phyloP scores from a whole-genome alignment of 2,113 vertebrate genomes.

The Oreochromis aureus region DNA sequence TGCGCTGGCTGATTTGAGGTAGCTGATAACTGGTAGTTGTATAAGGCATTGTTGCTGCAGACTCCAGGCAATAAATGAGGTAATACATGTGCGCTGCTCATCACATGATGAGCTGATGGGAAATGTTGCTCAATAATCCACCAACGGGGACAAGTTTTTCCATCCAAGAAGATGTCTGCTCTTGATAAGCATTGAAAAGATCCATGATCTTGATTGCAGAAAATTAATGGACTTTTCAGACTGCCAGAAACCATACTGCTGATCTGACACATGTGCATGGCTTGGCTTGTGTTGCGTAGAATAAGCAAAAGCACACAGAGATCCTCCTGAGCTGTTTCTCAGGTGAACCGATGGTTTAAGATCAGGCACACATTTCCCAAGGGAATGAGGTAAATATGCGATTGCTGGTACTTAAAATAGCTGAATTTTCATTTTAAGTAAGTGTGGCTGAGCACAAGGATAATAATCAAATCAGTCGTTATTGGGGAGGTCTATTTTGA shows the following conservation, averaged over 20 bases:
- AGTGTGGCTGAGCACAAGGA: neutral
- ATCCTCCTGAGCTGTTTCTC: neutral
- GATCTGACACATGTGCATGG: neutral
- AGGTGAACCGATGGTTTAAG: slow-evolving; percentile 24
- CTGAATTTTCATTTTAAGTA: neutral
- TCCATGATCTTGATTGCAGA: neutral
- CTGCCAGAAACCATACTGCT: neutral
- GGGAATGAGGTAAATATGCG: slow-evolving; percentile 3
- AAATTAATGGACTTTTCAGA: neutral
- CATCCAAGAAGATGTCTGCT: neutral
- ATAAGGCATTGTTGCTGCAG: slow-evolving; percentile 7
- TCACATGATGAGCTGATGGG: slow-evolving; percentile 10
- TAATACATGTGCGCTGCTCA: slow-evolving; percentile 8
- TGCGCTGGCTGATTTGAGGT: slow-evolving; percentile 13
- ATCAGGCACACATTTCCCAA: neutral
- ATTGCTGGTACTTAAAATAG: neutral
- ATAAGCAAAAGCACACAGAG: neutral
- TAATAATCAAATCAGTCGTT: neutral
- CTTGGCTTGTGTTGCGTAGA: neutral
- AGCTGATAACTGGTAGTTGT: slow-evolving; percentile 31
- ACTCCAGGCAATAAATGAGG: slow-evolving; percentile 26
- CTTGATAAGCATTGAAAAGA: neutral
- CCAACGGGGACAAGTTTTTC: slow-evolving; percentile 15
- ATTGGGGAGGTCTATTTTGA: neutral
- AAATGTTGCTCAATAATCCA: slow-evolving; percentile 9